phyloP scores from a whole-genome alignment of 2,797 vertebrate species.

The Fistularia tabacaria region DNA sequence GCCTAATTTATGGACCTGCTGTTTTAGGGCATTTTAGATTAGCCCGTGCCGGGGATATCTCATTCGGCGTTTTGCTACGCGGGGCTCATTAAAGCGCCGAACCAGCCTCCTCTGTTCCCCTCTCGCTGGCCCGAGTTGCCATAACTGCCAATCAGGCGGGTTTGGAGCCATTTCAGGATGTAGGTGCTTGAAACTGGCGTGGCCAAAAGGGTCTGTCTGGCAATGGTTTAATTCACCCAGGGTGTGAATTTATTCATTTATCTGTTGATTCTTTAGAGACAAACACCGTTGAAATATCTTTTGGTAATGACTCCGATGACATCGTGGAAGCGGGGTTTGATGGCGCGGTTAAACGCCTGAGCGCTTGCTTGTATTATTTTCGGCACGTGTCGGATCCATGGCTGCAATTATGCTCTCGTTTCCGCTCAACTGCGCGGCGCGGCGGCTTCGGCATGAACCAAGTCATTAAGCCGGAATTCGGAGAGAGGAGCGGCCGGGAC shows the following conservation, averaged over 20 bases:
- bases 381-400: constrained; percentile 70
- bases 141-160: constrained; percentile 73
- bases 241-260: background rate
- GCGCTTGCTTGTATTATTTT: constrained; percentile 71
- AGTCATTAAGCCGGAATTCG: constrained; percentile 66
- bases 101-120: constrained; percentile 49
- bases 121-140: constrained; percentile 82
- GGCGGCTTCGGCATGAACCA: constrained; percentile 63
- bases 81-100: constrained; percentile 73
- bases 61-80: constrained; percentile 76
- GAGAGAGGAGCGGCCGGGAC: constrained; percentile 58
- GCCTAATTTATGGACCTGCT: constrained; percentile 81
- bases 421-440: constrained; percentile 68
- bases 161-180: constrained; percentile 68
- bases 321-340: constrained; percentile 63
- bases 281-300: constrained; percentile 72
- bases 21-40: constrained; percentile 79
- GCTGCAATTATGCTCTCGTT: constrained; percentile 74
- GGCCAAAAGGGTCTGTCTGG: constrained; percentile 48
- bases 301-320: constrained; percentile 65
- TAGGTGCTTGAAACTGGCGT: constrained; percentile 72
- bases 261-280: constrained; percentile 54
- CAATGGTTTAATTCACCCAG: constrained; percentile 61
- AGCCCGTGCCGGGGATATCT: constrained; percentile 79
- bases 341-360: constrained; percentile 75